Evolutionary conservation across 2,888 invertebrate genomes (phyloP).

Genomic region (Cyclophora punctaria): DNA sequence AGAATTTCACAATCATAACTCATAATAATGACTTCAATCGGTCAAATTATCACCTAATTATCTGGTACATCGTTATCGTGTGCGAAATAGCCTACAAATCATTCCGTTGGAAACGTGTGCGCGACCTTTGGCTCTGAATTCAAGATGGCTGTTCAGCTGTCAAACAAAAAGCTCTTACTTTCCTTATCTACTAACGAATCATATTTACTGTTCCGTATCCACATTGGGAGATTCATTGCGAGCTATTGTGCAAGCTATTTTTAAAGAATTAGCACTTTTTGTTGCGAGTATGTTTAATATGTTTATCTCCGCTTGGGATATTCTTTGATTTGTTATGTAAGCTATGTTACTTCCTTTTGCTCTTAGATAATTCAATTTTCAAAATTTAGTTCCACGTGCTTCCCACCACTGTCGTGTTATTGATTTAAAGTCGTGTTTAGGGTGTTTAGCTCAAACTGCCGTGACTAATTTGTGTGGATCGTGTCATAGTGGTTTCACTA

Average conservation of each 20-base stretch:
- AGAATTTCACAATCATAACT: constrained; percentile 17
- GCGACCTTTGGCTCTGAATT: constrained; percentile 59
- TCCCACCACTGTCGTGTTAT: constrained; percentile 34
- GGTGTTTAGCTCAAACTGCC: constrained; percentile 32
- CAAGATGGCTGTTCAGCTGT: constrained; percentile 60
- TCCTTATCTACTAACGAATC: constrained; percentile 56
- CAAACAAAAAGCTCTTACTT: constrained; percentile 63
- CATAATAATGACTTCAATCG: constrained; percentile 23
- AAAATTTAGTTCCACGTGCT: constrained; percentile 21
- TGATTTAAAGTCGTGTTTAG: constrained; percentile 26
- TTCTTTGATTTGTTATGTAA: constrained; percentile 22
- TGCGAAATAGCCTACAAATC: constrained; percentile 52
- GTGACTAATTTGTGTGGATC: constrained; percentile 25
- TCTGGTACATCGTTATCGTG: constrained; percentile 31
- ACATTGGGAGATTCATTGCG: constrained; percentile 39
- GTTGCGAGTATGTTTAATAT: constrained; percentile 29
- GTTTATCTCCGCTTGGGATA: constrained; percentile 21
- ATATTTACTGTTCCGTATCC: constrained; percentile 38
- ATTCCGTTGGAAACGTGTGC: constrained; percentile 51
- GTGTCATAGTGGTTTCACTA: constrained; percentile 11
- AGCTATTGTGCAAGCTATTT: constrained; percentile 38
- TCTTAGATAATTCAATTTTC: too few species aligned
- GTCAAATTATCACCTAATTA: constrained; percentile 41
- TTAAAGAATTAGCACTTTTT: constrained; percentile 37
- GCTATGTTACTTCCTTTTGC: too few species aligned